Evolutionary conservation across 2,113 vertebrate genomes (phyloP).

Genomic region (Sturnira hondurensis): DNA sequence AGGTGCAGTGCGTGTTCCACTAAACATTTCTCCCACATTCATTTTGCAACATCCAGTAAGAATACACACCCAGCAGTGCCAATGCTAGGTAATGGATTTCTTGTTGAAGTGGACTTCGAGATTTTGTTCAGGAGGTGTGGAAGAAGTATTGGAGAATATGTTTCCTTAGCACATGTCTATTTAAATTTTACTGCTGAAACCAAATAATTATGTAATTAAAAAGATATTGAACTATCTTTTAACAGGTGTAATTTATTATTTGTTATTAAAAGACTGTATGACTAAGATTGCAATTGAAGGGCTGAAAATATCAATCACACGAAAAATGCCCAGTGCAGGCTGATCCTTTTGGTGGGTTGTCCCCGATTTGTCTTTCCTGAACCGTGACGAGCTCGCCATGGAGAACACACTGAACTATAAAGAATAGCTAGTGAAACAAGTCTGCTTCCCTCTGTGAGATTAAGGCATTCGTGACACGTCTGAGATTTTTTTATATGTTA

Average conservation of each 20-base stretch:
- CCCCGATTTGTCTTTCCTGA: not conserved
- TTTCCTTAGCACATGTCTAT: not conserved
- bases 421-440: not conserved
- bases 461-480: not conserved
- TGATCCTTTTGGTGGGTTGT: rapidly evolving
- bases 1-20: not conserved
- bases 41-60: not conserved
- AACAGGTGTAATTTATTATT: not conserved
- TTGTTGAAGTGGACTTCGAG: not conserved
- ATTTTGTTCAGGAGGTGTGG: not conserved
- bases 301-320: not conserved
- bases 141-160: not conserved
- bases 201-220: not conserved
- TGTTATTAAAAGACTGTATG: not conserved
- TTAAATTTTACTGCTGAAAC: not conserved
- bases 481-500: not conserved
- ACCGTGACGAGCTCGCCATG: not conserved
- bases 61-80: not conserved
- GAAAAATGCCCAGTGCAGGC: not conserved
- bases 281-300: not conserved
- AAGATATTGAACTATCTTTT: not conserved
- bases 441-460: not conserved
- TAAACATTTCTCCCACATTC: not conserved
- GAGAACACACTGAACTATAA: not conserved
- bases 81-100: not conserved